Base-by-base conservation (phyloP, 2,113 vertebrate species). In the Clarias macrocephalus region DNA sequence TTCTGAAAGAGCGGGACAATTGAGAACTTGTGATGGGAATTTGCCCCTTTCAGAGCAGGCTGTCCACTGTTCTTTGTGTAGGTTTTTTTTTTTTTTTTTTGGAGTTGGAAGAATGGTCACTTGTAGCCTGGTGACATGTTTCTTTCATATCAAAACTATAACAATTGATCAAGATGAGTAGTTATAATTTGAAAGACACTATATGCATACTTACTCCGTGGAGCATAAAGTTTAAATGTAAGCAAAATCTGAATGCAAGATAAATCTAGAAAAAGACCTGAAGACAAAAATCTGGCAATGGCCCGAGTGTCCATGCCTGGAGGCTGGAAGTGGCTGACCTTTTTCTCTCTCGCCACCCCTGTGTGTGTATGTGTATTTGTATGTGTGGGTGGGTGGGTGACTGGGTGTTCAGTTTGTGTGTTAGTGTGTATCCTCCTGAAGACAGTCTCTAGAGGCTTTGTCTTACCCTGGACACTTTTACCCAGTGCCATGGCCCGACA, bases 1-100 rank as follows among this genome's bases (percentile, higher is more conserved):
- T 93, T 92, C 91, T 93, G 89, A 94, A 95, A 93, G 94, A 93
- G 90, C 90, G 91, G 92, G 92, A 95, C 95, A 94, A 95, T 95
- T 92, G 93, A 91, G 91, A 95, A 94, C 94, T 94, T 94, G 93
- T 94, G 92, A 89, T 88, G 89, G 93, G 93, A 93, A 93, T 93
- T 94, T 93, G 91, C 92, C 88, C 90, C 91, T 87, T 82, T 93
- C 90, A 90, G 90, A 93, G 92, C 87, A 81, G 86, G 57, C 86
- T 90, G 80, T 91, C 88, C 89, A 93, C 89, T 92, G 93, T 94
- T 93, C 92, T 91, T 70, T 84, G 83, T 86, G 80, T 57, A 15
- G 18, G 70, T 18, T 48, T 82, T 25, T 85, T 52, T 23, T 73
- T 75, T 28, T 56, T 30, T 91, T 90, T 89, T 89, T 88, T 88